Base-by-base conservation (phyloP, 2,888 invertebrate species). In the Ormyrus pomaceus region DNA sequence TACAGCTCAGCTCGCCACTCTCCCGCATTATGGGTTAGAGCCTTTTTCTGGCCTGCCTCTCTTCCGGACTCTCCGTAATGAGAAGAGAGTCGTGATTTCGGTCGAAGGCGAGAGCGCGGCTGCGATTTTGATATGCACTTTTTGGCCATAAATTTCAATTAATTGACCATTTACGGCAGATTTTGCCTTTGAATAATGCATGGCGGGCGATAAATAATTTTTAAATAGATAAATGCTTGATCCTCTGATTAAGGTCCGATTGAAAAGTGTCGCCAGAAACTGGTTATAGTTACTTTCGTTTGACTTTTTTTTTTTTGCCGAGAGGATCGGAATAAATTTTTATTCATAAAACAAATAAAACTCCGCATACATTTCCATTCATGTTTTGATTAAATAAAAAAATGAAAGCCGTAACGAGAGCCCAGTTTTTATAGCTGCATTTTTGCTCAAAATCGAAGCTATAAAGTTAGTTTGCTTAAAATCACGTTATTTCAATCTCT, bases 51-150 rank as follows among this genome's bases (percentile, higher is more conserved):
- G 13, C n/a, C 8, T 45, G 48, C 13, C 11, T 61, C 13, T 61
- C 6, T 55, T 65, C 56, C 55, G 56, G 53, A 61, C 19, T 70
- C 46, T 46, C 13, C 4, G 34, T 72, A 80, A 80, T 68, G 76
- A 76, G 62, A 76, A 61, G 68, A 45, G 61, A 66, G 13, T 48
- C 19, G 71, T 46, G 51, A 70, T 55, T 75, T 70, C 69, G 62
- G 34, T 4, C 4, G 50, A 59, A 13, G 11, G 5, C 66, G 9
- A 45, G n/a, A 46, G 13, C n/a, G 9, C 9, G 3, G 34, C 56
- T 50, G 7, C 58, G 45, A 10, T 9, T 48, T 59, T 59, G 50
- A 46, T 58, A 48, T 9, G 8, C 46, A 56, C 46, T 34, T 46
- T n/a, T n/a, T n/a, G 13, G 3, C 34, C 34, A 34, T 34, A 34